Evolutionary conservation across 1,140 invertebrate genomes (phyloP), one percentile per base, ranked within the genome.

Genomic region (Drosophila eugracilis): DNA sequence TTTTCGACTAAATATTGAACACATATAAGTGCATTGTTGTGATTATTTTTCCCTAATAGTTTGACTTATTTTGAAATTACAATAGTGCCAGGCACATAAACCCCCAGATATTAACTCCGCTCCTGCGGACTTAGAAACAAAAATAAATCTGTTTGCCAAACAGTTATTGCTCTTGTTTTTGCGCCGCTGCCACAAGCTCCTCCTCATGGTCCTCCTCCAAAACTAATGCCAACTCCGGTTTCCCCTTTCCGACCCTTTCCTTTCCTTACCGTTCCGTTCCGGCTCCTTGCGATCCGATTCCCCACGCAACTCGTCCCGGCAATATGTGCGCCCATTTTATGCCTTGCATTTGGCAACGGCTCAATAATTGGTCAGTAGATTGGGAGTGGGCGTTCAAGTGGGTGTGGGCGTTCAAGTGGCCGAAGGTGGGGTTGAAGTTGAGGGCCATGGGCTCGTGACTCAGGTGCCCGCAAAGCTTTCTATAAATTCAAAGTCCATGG

Each of bases 141-240:
- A 86, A 83, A 86, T 86, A 86, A 86, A 86, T 86, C 83, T 86
- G 83, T 86, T 86, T 88, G 83, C 83, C 83, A 86, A 86, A 86
- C 83, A 86, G 83, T 86, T 86, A 86, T 86, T 86, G 81, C 81
- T 71, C 81, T 74, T 86, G 81, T 86, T 88, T 81, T 55, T 70
- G 53, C 69, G 47, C 53, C 78, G 50, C 47, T 52, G 37, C 47
- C 53, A 50, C 79, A 59, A 59, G 34, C 49, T 6, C 49, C 55
- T 34, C 47, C 54, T 53, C 32, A 48, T 9, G 12, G 24, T 17
- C 9, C 50, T 53, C n/a, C 30, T n/a, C 21, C 17, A 30, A 53
- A 67, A 41, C 28, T 67, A 67, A 67, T 67, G 63, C 63, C 63
- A 67, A 67, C 63, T 53, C 28, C 24, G 28, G 5, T 15, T 53